phyloP scores from a whole-genome alignment of 2,797 vertebrate species.

The Morus bassanus region DNA sequence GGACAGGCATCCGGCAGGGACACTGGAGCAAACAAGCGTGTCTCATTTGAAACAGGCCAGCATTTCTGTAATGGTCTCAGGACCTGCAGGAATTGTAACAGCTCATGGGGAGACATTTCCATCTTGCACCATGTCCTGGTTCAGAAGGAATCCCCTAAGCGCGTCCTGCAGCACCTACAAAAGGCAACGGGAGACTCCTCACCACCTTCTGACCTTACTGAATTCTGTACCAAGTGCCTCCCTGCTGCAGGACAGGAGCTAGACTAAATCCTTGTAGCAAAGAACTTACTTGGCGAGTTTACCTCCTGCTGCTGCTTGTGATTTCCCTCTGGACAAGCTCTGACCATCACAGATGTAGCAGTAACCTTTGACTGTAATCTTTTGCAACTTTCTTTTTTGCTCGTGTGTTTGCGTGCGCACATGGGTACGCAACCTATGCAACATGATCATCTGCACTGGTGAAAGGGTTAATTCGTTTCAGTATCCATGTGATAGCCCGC shows the following conservation, averaged over 20 bases:
- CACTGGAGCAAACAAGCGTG: background rate
- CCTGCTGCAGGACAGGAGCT: background rate
- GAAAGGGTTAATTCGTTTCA: background rate
- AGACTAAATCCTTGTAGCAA: background rate
- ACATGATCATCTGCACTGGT: background rate
- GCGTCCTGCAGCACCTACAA: background rate
- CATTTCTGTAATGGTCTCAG: background rate
- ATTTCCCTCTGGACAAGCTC: background rate
- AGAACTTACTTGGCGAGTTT: background rate
- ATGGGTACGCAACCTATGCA: background rate
- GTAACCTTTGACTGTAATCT: background rate
- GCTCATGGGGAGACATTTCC: background rate
- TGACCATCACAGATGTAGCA: background rate
- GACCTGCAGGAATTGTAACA: background rate
- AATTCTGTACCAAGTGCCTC: background rate
- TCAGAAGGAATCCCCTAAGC: background rate
- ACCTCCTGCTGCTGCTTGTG: background rate
- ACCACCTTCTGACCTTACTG: background rate
- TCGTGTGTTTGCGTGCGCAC: background rate
- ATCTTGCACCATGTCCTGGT: background rate
- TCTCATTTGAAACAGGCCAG: fast-evolving
- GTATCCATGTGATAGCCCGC: background rate
- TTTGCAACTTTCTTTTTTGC: background rate
- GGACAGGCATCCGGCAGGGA: background rate
- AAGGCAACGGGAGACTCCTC: background rate